Percentiles rank a stretch among this genome's conserved stretches.
Conservation (phyloP, 1,140 invertebrate species). For the Pissodes strobi region DNA sequence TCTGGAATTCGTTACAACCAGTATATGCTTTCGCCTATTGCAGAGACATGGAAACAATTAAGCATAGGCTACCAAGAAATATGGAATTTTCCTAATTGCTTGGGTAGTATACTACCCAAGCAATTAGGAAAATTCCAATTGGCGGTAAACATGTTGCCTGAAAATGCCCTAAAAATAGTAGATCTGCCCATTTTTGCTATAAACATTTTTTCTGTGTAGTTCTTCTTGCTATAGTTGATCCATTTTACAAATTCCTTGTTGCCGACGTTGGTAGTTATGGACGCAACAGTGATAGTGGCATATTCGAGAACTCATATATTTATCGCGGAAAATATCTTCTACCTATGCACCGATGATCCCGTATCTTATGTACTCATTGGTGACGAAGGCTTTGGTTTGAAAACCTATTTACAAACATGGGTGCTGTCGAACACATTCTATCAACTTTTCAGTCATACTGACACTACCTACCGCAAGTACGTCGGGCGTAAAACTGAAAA, state of each 20-base stretch:
- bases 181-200: background rate
- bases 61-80: background rate
- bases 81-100: slow-evolving; percentile 8
- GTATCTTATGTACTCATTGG: too few relatives aligned
- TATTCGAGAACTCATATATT: slow-evolving; percentile 8
- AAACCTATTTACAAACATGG: too few relatives aligned
- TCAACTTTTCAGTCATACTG: too few relatives aligned
- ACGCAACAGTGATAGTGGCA: slow-evolving; percentile 5
- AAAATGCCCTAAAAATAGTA: too few relatives aligned
- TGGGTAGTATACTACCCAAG: background rate
- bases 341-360: too few relatives aligned
- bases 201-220: slow-evolving; percentile 16
- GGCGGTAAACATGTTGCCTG: too few relatives aligned
- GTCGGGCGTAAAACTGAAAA: too few relatives aligned
- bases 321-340: too few relatives aligned
- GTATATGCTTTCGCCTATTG: background rate
- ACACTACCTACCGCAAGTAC: too few relatives aligned
- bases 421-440: too few relatives aligned
- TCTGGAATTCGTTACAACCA: background rate
- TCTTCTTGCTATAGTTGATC: slow-evolving; percentile 16
- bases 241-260: slow-evolving; percentile 17
- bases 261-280: slow-evolving; percentile 18
- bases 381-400: too few relatives aligned
- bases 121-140: too few relatives aligned
- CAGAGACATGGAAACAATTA: background rate